Conservation (phyloP, 2,797 vertebrate species). For the Girardinus metallicus region DNA sequence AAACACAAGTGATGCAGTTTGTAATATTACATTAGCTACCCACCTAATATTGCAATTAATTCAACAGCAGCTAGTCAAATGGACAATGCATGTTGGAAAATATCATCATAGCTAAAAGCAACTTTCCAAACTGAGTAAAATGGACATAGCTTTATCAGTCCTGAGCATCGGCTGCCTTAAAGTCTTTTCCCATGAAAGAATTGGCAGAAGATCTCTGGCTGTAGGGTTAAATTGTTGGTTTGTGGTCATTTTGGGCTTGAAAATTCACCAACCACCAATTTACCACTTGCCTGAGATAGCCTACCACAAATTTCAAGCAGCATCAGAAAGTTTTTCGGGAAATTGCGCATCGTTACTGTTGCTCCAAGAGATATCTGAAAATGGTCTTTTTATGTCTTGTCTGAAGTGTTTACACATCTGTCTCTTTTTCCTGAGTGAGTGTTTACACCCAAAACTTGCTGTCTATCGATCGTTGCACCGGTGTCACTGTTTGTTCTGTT, state of each 20-base stretch:
- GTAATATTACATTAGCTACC: not conserved
- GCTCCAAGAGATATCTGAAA: not conserved
- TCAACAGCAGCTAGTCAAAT: not conserved
- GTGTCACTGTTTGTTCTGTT: not conserved
- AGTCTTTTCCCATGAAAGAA: not conserved
- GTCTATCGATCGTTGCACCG: not conserved
- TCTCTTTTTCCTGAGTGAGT: not conserved
- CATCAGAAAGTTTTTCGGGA: not conserved
- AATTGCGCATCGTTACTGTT: not conserved
- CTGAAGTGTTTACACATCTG: not conserved
- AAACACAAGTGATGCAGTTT: not conserved
- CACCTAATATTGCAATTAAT: constrained; percentile 2
- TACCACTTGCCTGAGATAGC: not conserved
- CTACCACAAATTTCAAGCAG: not conserved
- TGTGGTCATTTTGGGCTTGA: not conserved
- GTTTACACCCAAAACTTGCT: not conserved
- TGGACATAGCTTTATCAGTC: not conserved
- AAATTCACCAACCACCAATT: not conserved
- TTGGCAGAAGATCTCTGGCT: not conserved
- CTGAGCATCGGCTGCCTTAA: not conserved
- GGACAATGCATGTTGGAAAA: not conserved
- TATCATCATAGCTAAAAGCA: not conserved
- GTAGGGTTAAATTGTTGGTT: not conserved
- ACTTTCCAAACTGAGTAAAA: not conserved
- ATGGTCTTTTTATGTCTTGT: not conserved